A percentile compares a stretch with the other conserved stretches of the same genome.
Conservation (phyloP, 2,113 vertebrate species). For the Cyphomyrus discorhynchus region DNA sequence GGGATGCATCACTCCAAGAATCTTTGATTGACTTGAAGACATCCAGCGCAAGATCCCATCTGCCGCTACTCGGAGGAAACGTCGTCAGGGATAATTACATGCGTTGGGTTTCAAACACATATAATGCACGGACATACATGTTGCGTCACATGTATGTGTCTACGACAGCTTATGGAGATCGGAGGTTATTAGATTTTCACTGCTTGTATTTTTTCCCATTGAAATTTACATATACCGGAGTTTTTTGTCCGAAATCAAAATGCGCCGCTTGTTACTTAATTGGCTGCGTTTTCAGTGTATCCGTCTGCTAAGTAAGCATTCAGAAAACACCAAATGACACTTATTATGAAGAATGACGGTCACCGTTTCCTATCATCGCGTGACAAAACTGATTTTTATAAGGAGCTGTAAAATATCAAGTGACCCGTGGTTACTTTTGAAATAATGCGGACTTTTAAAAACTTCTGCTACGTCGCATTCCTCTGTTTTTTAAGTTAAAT, state of each 20-base stretch:
- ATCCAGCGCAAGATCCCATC: conserved; percentile 4
- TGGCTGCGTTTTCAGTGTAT: background rate
- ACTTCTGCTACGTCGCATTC: conserved; percentile 19
- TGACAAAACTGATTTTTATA: conserved; percentile 33
- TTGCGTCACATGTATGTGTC: conserved; percentile 5
- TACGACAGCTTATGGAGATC: background rate
- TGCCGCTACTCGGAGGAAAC: background rate
- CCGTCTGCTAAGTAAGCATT: background rate
- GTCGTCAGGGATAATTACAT: background rate
- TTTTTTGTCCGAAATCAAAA: background rate
- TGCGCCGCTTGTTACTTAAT: background rate
- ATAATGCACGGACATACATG: background rate
- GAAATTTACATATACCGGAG: background rate
- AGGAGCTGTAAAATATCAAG: conserved; percentile 40
- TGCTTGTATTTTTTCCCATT: background rate
- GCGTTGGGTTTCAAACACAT: conserved; percentile 5
- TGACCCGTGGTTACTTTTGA: conserved; percentile 15
- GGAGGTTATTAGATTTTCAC: background rate
- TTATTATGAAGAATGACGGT: conserved; percentile 11
- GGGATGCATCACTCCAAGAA: background rate
- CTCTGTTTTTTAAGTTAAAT: conserved; percentile 35
- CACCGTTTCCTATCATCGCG: conserved; percentile 17
- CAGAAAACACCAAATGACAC: conserved; percentile 27
- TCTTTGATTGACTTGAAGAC: conserved; percentile 15
- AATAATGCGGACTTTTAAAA: conserved; percentile 23